These are phyloP conservation scores for Myiotriccus ornatus DNA, from an alignment of 2,797 vertebrate genomes.

Conservation along the genomic window DNA sequence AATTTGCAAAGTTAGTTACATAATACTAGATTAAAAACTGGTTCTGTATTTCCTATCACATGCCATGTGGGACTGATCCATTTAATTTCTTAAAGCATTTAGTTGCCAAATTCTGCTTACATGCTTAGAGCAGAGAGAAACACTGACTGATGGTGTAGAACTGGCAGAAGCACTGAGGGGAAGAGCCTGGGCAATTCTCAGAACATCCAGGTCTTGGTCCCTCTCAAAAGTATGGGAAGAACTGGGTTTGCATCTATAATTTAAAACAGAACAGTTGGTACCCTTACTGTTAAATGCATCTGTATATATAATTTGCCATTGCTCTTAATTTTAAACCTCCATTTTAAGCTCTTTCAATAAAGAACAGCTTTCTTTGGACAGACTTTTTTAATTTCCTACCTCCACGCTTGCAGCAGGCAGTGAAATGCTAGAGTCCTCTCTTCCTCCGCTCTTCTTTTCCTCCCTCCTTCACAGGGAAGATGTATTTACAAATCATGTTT, in stretches of 20 bases:
- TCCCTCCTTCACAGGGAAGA: background rate
- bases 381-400: background rate
- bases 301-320: background rate
- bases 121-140: background rate
- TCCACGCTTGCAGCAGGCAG: background rate
- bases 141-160: rapidly evolving
- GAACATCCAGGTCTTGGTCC: rapidly evolving
- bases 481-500: slow-evolving; percentile 21
- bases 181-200: background rate
- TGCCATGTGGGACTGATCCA: background rate
- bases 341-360: background rate
- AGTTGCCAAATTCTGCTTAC: background rate
- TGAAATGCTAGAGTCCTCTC: background rate
- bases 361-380: background rate
- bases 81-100: background rate
- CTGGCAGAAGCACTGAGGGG: background rate
- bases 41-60: background rate
- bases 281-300: background rate
- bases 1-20: background rate
- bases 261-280: background rate
- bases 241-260: background rate
- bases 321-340: background rate
- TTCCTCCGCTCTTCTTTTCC: background rate
- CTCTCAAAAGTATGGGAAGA: background rate
- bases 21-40: background rate